Conservation (phyloP, 2,888 invertebrate species). For the Dorcus parallelipipedus region DNA sequence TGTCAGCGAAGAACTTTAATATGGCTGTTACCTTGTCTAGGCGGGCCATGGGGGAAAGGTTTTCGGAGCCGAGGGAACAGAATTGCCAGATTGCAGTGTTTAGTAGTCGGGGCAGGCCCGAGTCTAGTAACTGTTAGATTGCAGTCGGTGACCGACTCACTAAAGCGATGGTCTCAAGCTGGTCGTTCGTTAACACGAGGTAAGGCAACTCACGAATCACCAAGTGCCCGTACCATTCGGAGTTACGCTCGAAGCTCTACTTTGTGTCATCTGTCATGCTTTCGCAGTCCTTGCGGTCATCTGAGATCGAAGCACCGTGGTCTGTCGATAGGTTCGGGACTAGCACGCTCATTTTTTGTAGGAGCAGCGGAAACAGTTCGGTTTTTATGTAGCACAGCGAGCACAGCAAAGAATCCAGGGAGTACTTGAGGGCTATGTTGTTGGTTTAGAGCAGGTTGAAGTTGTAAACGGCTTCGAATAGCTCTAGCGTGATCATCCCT, state of each 20-base stretch:
- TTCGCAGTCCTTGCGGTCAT: conserved; percentile 56
- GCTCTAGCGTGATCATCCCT: conserved; percentile 66
- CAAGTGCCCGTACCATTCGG: conserved; percentile 59
- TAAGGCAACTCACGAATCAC: conserved; percentile 56
- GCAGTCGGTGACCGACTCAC: conserved; percentile 79
- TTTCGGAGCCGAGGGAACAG: conserved; percentile 29
- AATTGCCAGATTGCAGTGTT: conserved; percentile 59
- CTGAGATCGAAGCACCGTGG: conserved; percentile 56
- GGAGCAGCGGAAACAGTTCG: conserved; percentile 68
- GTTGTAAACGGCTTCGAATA: conserved; percentile 74
- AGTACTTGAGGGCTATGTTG: conserved; percentile 72
- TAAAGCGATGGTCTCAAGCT: conserved; percentile 73
- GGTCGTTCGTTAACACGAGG: conserved; percentile 58
- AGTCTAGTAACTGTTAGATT: conserved; percentile 71
- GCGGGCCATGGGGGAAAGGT: conserved; percentile 51
- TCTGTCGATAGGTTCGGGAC: conserved; percentile 53
- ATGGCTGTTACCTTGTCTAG: conserved; percentile 62
- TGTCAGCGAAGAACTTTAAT: conserved; percentile 77
- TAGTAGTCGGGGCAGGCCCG: conserved; percentile 65
- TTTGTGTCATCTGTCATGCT: conserved; percentile 72
- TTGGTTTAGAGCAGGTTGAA: conserved; percentile 72
- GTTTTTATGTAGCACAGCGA: conserved; percentile 82
- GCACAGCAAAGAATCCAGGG: conserved; percentile 83
- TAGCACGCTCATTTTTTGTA: conserved; percentile 69
- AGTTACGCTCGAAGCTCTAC: conserved; percentile 48